Evolutionary conservation across 2,113 vertebrate species (phyloP), one percentile per base, ranked within the genome.

Genomic region (Sinocyclocheilus maitianheensis): DNA sequence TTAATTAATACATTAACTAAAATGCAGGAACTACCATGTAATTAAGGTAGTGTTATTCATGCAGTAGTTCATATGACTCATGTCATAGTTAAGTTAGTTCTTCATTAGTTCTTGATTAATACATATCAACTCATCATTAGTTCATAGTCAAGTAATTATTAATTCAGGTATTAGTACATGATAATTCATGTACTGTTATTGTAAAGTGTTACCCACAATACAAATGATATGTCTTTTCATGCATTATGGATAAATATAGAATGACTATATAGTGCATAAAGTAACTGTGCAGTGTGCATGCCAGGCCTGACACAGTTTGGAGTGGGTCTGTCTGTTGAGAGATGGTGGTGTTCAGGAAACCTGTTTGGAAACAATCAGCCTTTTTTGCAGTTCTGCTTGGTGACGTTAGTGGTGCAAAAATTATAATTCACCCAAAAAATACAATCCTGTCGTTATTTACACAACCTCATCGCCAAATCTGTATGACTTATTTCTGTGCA

Each of bases 211-310:
- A 26, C 26, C 26, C 12, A 65, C 71, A 76, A 53, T 34, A 30
- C 20, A 77, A n/a, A 46, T 85, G 3, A 75, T 60, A n/a, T 40
- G 8, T 58, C 11, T 30, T 40, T 14, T 74, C 75, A n/a, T 20
- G 81, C 22, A 76, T 63, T 86, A 46, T 30, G 58, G 43, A 40
- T 53, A 24, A 43, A 40, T 51, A 76, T 48, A 77, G 63, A 69
- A 48, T 82, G 24, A 20, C 14, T 69, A 6, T 22, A 20, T 24
- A 20, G 43, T 34, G 13, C 24, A 43, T 26, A 6, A 53, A 67
- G 34, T 14, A 30, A n/a, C 16, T 24, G 37, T 65, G 60, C 20
- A 18, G 67, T 60, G 7, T 4, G 51, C 51, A 58, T 78, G 14
- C 22, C 20, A 46, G 74, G 4, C 46, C 20, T n/a, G 67, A 8